Conservation (phyloP, 2,797 vertebrate species). For the Astyanax mexicanus region DNA sequence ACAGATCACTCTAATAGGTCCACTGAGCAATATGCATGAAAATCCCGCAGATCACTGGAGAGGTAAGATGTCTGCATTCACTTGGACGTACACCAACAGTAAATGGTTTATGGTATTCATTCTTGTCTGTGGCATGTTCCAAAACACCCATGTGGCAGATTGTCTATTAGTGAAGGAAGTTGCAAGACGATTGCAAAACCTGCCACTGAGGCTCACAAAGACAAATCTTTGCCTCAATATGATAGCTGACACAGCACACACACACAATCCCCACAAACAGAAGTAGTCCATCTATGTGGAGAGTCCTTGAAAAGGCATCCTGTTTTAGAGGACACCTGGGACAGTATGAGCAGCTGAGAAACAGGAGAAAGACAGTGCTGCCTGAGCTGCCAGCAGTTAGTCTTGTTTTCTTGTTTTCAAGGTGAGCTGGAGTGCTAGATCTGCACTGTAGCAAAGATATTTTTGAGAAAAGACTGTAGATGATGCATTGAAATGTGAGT, state of each 20-base stretch:
- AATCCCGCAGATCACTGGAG: too few species aligned
- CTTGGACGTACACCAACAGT: not conserved
- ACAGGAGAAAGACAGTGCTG: constrained; percentile 33
- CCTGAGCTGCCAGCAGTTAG: constrained; percentile 29
- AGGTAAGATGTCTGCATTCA: too few species aligned
- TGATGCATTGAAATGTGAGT: too few species aligned
- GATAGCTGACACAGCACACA: constrained; percentile 32
- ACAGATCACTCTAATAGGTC: too few species aligned
- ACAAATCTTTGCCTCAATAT: constrained; percentile 14
- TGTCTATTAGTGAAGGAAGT: constrained; percentile 51
- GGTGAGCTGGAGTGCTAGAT: constrained; percentile 2
- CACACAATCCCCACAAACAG: not conserved
- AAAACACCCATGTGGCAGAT: constrained; percentile 40
- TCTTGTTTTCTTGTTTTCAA: constrained; percentile 36
- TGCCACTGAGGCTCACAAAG: constrained; percentile 4
- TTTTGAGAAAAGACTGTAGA: too few species aligned
- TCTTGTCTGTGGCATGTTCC: constrained; percentile 8
- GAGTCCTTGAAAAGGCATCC: constrained; percentile 26
- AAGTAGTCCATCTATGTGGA: constrained; percentile 27
- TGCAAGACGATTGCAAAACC: constrained; percentile 34
- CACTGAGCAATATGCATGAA: too few species aligned
- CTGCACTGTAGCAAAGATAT: too few species aligned
- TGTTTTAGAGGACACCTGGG: constrained; percentile 42
- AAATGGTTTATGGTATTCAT: constrained; percentile 15
- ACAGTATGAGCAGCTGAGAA: constrained; percentile 40